Base-by-base conservation (phyloP, 2,113 vertebrate species). In the Campylomormyrus numenius region DNA sequence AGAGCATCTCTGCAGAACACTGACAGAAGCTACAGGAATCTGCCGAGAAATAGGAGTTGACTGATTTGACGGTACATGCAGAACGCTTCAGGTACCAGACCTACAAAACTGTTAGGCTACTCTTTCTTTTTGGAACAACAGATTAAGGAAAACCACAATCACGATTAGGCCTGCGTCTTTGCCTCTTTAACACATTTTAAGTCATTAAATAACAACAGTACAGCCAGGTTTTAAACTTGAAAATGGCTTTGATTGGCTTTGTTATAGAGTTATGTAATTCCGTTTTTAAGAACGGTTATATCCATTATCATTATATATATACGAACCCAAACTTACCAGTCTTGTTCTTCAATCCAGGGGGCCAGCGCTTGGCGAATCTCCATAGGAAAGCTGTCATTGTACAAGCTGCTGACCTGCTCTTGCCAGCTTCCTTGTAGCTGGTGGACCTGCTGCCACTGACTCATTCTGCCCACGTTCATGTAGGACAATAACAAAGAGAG, bases 371-470 rank as follows among this genome's bases (percentile, higher is more conserved):
- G 98, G 0, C 98, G 93, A 90, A 99, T 96, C 94, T 99, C 98
- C 98, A 99, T 99, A 46, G 98, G 98, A 92, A 99, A 99, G 91
- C 97, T 99, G 88, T 99, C 98, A 91, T 99, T 97, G 0, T 99
- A 99, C 92, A 99, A 97, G 88, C 97, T 97, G 92, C 99, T 97
- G 91, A 99, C 97, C 91, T 99, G 97, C 90, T 99, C 98, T 94
- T 99, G 94, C 94, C 98, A 98, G 92, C 97, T 97, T 89, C 97
- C 96, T 95, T 99, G 98, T 94, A 99, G 93, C 93, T 98, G 97
- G 92, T 99, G 98, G 89, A 99, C 96, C 94, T 98, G 97, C 94
- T 97, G 98, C 98, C 98, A 99, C 92, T 99, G 98, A 94, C 97
- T 97, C 98, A 99, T 99, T 88, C 95, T 98, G 92, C 42, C 3